Base-by-base conservation (phyloP, 2,797 vertebrate species). In the Danio jaintianensis region DNA sequence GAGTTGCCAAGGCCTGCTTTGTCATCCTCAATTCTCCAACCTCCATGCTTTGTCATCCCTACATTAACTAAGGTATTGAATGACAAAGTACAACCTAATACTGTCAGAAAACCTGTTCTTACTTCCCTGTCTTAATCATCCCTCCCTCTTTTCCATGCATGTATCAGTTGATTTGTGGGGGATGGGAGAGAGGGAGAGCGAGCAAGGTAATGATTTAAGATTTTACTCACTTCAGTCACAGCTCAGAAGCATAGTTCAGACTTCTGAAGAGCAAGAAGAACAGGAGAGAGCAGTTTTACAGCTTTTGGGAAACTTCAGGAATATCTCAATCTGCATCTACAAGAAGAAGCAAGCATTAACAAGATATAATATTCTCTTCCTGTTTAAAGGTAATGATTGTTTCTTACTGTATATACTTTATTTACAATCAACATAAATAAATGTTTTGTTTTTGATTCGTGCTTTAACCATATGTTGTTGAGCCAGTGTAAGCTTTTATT, bases 41-140 rank as follows among this genome's bases (percentile, higher is more conserved):
- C 29, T 29, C 43, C 78, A 40, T 87, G 83, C 77, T 83, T 84
- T 74, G 86, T 85, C 86, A 87, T 58, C 64, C 52, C 82, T 83
- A 75, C 66, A 12, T 53, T 80, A 52, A 63, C 50, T 7, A 16
- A 56, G 62, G 59, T 61, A 40, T 62, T 52, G 45, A 43, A 18
- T 85, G 68, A 82, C 62, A 56, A 4, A 36, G 20, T 53, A 29
- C 22, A 80, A 12, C 45, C 29, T 70, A 72, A 82, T 85, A 81
- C 71, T 68, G 53, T 85, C 36, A 5, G 64, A 66, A 66, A 81
- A 80, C 50, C 55, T 38, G 82, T 83, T 86, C 84, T 86, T 82
- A 11, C 78, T 86, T 84, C 71, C 58, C 20, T 53, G 6, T 80
- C 42, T 70, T 74, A 55, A 53, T 77, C 56, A 72, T 55, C 47